A percentile compares a stretch with the other conserved stretches of the same genome.
phyloP scores from a whole-genome alignment of 1,140 invertebrate genomes.

The Drosophila rhopaloa region DNA sequence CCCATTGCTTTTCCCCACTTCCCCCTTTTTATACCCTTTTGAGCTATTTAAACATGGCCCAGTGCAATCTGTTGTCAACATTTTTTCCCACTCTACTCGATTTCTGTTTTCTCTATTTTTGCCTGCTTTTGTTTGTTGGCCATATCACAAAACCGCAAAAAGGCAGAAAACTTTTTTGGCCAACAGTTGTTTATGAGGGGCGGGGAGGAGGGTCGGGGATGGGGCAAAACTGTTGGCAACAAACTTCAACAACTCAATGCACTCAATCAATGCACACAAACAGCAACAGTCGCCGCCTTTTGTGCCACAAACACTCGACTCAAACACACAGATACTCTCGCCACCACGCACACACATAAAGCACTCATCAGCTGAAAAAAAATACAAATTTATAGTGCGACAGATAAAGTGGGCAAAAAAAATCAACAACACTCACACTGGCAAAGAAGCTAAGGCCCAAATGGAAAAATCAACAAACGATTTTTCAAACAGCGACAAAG shows the following conservation, averaged over 20 bases:
- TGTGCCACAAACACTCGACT: conserved; percentile 72
- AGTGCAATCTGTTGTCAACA: conserved; percentile 68
- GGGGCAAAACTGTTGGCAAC: conserved; percentile 37
- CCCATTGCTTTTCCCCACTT: background rate
- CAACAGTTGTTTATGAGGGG: conserved; percentile 50
- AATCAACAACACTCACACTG: conserved; percentile 10
- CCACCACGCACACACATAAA: conserved; percentile 33
- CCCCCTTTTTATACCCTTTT: conserved; percentile 12
- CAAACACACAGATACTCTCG: conserved; percentile 56
- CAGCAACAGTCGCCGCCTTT: conserved; percentile 59
- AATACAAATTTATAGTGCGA: conserved; percentile 60
- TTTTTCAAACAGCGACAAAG: conserved; percentile 59
- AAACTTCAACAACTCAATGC: conserved; percentile 81
- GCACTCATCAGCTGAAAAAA: conserved; percentile 54
- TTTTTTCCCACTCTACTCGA: conserved; percentile 38
- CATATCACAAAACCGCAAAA: conserved; percentile 76
- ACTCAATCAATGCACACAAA: conserved; percentile 79
- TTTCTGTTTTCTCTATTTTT: conserved; percentile 32
- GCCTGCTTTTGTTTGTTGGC: conserved; percentile 47
- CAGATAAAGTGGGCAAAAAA: conserved; percentile 58
- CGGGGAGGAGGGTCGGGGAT: background rate
- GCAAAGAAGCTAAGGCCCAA: conserved; percentile 37
- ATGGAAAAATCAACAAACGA: conserved; percentile 76
- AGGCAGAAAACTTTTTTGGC: conserved; percentile 69
- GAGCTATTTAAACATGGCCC: conserved; percentile 60